Percentiles rank a stretch among this genome's conserved stretches.
Evolutionary conservation across 2,113 vertebrate genomes (phyloP).

Genomic region (Bettongia penicillata): DNA sequence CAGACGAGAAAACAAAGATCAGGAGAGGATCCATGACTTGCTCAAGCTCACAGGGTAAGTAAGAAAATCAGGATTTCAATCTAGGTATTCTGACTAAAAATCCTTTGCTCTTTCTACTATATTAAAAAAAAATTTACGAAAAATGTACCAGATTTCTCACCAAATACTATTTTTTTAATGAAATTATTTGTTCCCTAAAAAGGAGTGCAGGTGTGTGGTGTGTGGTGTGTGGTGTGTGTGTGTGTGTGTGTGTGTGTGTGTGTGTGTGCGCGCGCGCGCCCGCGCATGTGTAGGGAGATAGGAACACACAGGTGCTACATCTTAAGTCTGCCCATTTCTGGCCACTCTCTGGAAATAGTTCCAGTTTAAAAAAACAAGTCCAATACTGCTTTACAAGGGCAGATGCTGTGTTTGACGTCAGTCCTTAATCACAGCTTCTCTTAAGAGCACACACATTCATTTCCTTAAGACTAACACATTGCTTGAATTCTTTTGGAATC

Average conservation of each 20-base stretch:
- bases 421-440: neutral
- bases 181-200: neutral
- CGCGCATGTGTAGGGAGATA: neutral
- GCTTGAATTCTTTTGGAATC: slow-evolving; percentile 1
- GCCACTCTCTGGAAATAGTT: slow-evolving; percentile 36
- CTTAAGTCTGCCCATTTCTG: neutral
- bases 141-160: neutral
- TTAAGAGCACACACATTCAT: neutral
- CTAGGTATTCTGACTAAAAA: neutral
- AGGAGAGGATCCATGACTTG: neutral
- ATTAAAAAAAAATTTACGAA: neutral
- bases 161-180: accelerated
- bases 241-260: neutral
- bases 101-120: neutral
- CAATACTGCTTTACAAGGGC: slow-evolving; percentile 14
- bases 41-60: neutral
- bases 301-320: neutral
- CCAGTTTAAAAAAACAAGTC: slow-evolving; percentile 10
- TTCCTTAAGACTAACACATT: neutral
- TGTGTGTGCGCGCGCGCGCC: neutral
- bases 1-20: neutral
- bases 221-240: neutral
- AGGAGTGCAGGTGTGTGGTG: neutral
- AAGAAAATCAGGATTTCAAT: neutral
- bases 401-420: slow-evolving; percentile 37